Evolutionary conservation across 2,113 vertebrate genomes (phyloP), one percentile per base, ranked within the genome.

Genomic region (Petromus typicus): DNA sequence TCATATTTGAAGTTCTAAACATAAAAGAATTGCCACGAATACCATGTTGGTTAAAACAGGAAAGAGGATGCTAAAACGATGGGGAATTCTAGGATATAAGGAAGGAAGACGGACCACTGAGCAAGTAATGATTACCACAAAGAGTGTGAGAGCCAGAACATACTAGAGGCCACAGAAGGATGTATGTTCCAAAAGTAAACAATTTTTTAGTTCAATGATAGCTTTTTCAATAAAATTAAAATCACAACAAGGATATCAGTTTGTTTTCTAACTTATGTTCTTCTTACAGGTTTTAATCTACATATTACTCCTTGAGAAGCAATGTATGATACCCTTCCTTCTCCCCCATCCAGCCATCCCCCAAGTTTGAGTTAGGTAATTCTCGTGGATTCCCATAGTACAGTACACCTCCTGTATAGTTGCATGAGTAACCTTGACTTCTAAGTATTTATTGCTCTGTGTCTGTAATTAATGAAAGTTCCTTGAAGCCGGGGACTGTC

Each of bases 361-460:
- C 93, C 92, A 95, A 93, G 48, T 94, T 80, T 97, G 90, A 97
- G 78, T 96, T 97, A 87, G 80, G n/a, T 96, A 91, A 94, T 96
- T 97, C 84, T 94, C 90, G 94, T 90, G 83, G 23, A 91, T 93
- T 93, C 89, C 86, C 92, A 89, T 48, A 95, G 63, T 40, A 80
- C 63, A 94, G 43, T 93, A 22, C 92, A 64, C 45, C 30, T 94
- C 13, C 66, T 66, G 17, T 64, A 1, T 91, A 86, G 69, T 86
- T 84, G 45, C 40, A 91, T 45, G 56, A 61, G 25, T 57, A 45
- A 71, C 27, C 78, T 32, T 79, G 66, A 94, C 67, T 91, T 82
- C 56, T 22, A 90, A 75, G 11, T 78, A 79, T 90, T 88, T 85
- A 27, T 86, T 86, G 20, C 95, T 95, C 48, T 95, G 18, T 90